Base-by-base conservation (phyloP, 2,113 vertebrate genomes). In the Perca fluviatilis region DNA sequence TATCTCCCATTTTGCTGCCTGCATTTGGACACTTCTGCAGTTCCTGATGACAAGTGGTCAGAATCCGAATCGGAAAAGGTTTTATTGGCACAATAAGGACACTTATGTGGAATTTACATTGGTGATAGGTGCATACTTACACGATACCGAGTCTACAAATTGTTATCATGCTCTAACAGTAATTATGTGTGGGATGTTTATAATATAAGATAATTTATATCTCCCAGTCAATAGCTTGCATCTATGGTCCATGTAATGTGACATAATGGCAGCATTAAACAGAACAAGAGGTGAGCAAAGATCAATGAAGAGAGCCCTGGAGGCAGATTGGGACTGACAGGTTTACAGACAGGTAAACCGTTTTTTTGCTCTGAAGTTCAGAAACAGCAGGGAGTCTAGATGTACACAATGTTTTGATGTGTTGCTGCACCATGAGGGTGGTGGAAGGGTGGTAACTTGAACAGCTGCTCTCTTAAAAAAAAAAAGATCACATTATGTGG, bases 381-480 rank as follows among this genome's bases (percentile, higher is more conserved):
- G 49, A 56, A 51, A 27, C 60, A 63, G 30, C 56, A 40, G 53
- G 65, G 18, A 49, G 73, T 76, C 67, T 19, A 3, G 30, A 33
- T 40, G 46, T 54, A 23, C 27, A 30, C 14, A 56, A 15, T 51
- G 40, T 79, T 54, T 21, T 67, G 67, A 74, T 51, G 54, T 71
- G 54, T 76, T 53, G 25, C 54, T 70, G 40, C 40, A 16, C 43
- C 81, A 60, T 53, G 40, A 27, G 27, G 27, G 27, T 43, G 40
- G 23, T 73, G 76, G 73, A 23, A 33, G 51, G 67, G 43, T 18
- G 12, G 13, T 23, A 33, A 27, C 30, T 56, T 1, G 15, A 77
- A 68, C 63, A 79, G 69, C 54, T 78, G 82, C 25, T 54, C 19
- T 13, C 5, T 65, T 33, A 58, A 30, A 33, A 71, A 7, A 54